Percentiles rank a stretch among this genome's conserved stretches.
These are phyloP conservation scores for Rhodinocichla rosea DNA, from an alignment of 2,113 vertebrate species.

Conservation along the genomic window DNA sequence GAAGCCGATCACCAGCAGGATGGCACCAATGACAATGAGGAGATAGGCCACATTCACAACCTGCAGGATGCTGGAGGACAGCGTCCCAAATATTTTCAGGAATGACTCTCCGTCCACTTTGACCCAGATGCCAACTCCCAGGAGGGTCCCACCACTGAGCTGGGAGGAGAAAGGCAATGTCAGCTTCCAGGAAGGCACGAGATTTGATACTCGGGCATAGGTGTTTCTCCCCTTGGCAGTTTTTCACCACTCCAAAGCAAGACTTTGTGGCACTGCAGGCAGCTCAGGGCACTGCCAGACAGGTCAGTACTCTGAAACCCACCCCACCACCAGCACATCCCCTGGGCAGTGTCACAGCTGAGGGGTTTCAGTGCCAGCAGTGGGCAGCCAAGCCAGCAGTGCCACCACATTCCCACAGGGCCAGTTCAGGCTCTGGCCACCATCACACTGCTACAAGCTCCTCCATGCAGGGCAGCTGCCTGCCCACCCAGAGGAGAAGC, in stretches of 20 bases:
- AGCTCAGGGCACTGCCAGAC: background rate
- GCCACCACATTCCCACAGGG: fast-evolving
- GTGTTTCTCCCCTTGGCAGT: background rate
- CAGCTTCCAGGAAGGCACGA: background rate
- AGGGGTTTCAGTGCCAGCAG: background rate
- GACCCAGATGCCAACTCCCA: constrained; percentile 88
- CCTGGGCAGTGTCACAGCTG: background rate
- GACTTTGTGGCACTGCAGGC: background rate
- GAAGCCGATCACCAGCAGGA: constrained; percentile 82
- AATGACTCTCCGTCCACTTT: constrained; percentile 77
- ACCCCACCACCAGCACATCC: background rate
- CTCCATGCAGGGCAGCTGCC: too few species aligned
- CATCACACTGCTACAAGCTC: background rate
- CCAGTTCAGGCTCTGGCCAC: background rate
- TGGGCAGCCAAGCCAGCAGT: background rate
- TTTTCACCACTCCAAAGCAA: background rate
- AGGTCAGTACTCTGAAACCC: background rate
- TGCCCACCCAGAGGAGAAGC: fast-evolving
- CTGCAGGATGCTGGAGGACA: constrained; percentile 67
- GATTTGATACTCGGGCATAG: background rate
- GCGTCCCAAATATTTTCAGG: constrained; percentile 69
- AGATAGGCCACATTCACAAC: constrained; percentile 84
- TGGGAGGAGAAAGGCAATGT: constrained; percentile 36
- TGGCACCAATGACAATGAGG: constrained; percentile 78
- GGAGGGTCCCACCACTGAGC: constrained; percentile 78